phyloP scores from a whole-genome alignment of 2,797 vertebrate genomes.

The Spatula clypeata region DNA sequence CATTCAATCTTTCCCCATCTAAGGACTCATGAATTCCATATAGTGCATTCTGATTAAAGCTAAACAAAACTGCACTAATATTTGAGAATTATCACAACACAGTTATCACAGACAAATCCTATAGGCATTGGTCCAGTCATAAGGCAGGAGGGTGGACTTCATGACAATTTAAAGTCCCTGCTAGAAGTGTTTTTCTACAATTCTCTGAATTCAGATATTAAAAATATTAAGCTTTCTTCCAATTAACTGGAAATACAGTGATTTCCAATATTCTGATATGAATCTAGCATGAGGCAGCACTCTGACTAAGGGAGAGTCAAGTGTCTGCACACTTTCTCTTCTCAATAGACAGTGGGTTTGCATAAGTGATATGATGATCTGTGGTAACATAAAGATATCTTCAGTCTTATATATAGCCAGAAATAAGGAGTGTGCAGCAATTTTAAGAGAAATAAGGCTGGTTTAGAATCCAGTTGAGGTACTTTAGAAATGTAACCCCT shows the following conservation, averaged over 20 bases:
- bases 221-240: not conserved
- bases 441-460: not conserved
- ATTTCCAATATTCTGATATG: conserved; percentile 30
- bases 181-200: not conserved
- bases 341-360: not conserved
- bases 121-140: not conserved
- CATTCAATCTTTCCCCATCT: not conserved
- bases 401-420: not conserved
- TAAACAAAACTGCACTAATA: not conserved
- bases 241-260: conserved; percentile 16
- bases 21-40: not conserved
- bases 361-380: not conserved
- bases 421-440: not conserved
- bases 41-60: not conserved
- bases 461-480: not conserved
- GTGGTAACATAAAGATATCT: not conserved
- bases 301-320: not conserved
- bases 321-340: not conserved
- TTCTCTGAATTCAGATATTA: conserved; percentile 17
- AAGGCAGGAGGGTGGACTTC: not conserved
- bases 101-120: conserved; percentile 7
- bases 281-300: not conserved
- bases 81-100: not conserved
- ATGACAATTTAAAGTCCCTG: not conserved
- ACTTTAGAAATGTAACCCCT: not conserved